Evolutionary conservation across 2,888 invertebrate genomes (phyloP).

Genomic region (Synergus umbraculus): DNA sequence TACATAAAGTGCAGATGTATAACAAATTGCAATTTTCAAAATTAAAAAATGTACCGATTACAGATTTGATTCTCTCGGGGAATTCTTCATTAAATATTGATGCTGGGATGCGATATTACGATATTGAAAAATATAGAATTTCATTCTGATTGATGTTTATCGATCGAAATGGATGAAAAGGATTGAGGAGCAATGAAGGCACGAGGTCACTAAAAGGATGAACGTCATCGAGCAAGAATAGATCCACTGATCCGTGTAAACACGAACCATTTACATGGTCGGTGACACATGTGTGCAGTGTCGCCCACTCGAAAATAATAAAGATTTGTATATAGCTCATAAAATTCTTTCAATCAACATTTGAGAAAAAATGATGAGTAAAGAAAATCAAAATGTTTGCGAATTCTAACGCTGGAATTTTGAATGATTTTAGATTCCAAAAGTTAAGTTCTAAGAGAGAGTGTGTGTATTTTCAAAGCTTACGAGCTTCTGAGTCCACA

Average conservation of each 20-base stretch:
- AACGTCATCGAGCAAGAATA: slow-evolving; percentile 44
- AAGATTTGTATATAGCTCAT: not conserved
- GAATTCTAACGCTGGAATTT: not conserved
- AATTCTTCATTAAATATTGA: no score
- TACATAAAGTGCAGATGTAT: no score
- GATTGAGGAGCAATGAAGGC: slow-evolving; percentile 8
- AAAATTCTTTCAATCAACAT: not conserved
- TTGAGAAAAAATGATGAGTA: not conserved
- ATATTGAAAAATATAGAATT: not conserved
- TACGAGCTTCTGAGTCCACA: not conserved
- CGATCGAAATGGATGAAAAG: slow-evolving; percentile 1
- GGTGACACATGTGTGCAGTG: slow-evolving; percentile 21
- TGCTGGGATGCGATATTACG: not conserved
- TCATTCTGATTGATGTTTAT: not conserved
- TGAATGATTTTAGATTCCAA: not conserved
- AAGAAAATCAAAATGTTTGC: not conserved
- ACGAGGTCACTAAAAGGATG: slow-evolving; percentile 38
- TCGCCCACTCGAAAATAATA: slow-evolving; percentile 19
- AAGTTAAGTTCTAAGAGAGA: not conserved
- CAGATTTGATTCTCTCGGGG: no score
- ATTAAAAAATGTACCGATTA: no score
- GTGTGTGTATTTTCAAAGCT: no score
- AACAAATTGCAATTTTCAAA: no score
- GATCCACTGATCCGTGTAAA: slow-evolving; percentile 41
- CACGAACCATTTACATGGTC: slow-evolving; percentile 23